phyloP scores from a whole-genome alignment of 2,797 vertebrate species.

The Platyrinchus mystaceus region DNA sequence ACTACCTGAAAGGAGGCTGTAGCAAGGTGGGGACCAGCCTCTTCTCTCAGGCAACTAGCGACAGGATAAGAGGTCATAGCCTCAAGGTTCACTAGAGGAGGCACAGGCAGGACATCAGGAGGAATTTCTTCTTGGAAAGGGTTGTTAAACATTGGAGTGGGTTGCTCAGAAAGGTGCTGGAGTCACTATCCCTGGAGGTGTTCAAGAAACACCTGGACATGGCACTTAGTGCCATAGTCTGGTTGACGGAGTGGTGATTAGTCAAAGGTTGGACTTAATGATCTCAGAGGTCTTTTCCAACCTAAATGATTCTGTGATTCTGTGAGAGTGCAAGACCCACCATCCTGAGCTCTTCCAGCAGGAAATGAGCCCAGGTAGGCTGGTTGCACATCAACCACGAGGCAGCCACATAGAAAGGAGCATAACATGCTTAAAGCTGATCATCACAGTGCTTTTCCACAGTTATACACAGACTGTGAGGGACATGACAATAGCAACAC shows the following conservation, averaged over 20 bases:
- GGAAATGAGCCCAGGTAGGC: not conserved
- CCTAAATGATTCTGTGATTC: not conserved
- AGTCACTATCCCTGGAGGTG: not conserved
- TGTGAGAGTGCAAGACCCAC: not conserved
- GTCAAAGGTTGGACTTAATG: not conserved
- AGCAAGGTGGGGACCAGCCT: no score
- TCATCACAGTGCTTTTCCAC: not conserved
- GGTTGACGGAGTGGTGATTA: not conserved
- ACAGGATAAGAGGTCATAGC: not conserved
- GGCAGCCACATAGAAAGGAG: not conserved
- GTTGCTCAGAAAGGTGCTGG: no score
- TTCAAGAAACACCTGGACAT: not conserved
- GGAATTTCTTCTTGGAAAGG: not conserved
- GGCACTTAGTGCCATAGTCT: not conserved
- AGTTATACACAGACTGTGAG: rapidly evolving
- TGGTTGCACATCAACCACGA: not conserved
- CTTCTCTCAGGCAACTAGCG: not conserved
- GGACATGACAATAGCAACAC: not conserved
- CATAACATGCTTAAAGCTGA: not conserved
- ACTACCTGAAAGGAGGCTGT: not conserved
- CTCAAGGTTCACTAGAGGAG: not conserved
- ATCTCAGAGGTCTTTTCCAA: not conserved
- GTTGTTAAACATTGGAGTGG: not conserved
- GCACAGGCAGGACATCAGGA: not conserved
- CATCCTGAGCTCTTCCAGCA: not conserved